Evolutionary conservation across 2,888 invertebrate species (phyloP), one percentile per base, ranked within the genome.

Genomic region (Chalcis sispes): DNA sequence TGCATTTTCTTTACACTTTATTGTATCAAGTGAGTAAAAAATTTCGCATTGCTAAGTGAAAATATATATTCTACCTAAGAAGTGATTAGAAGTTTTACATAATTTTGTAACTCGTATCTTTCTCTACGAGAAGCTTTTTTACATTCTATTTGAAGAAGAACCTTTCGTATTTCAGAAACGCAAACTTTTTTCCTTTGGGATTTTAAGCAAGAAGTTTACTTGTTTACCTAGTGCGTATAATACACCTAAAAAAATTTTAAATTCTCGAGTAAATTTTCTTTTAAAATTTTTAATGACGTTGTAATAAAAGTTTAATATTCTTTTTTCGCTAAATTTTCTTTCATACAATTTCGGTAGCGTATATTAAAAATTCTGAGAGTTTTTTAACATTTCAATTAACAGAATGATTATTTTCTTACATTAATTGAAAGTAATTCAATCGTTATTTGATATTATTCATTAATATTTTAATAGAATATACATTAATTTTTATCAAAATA

Each of bases 21-120:
- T 50, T 20, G 54, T 54, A 54, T 66, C 27, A n/a, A 18, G 18
- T 42, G 29, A 54, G 42, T 62, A 5, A 40, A n/a, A n/a, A 40
- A 71, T 42, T 56, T 46, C 64, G 23, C 50, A 18, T 25, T 62
- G 20, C 18, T 32, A 36, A 72, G 36, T 20, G 10, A 73, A 67
- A 67, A 59, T 8, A 50, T 50, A 18, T 73, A 54, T 54, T 61
- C 25, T 46, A 20, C 25, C 18, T 29, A 27, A 40, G 40, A 29
- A 42, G 54, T 36, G 67, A 74, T 73, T 69, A 62, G 62, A 62
- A 74, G 67, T 73, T 67, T 23, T 36, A 59, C 23, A 73, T 66
- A 59, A 69, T 36, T 80, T 80, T 79, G 77, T 74, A 74, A 62
- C 75, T 61, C 54, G 61, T n/a, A n/a, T n/a, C 72, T 48, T 2